phyloP scores from a whole-genome alignment of 2,113 vertebrate genomes.

The Perognathus longimembris region DNA sequence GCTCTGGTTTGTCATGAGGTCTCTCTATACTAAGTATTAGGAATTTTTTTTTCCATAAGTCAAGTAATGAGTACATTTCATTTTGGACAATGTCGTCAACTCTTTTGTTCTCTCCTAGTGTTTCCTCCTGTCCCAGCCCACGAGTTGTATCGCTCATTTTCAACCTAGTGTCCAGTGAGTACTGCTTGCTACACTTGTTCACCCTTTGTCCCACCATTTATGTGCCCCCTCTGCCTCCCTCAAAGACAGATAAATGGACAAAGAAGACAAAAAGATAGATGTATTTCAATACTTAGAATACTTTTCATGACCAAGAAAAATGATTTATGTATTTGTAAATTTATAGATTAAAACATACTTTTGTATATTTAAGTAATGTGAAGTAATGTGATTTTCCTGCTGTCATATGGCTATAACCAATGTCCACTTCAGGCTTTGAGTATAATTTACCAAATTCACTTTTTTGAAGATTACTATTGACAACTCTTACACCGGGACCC shows the following conservation, averaged over 20 bases:
- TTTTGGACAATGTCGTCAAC: too few relatives aligned
- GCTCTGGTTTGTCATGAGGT: neutral
- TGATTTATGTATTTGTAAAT: neutral
- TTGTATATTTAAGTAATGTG: neutral
- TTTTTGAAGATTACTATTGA: neutral
- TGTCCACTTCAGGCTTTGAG: neutral
- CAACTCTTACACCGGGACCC: neutral
- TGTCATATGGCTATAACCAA: neutral
- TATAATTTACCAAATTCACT: neutral
- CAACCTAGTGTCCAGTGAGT: too few relatives aligned
- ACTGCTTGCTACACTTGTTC: too few relatives aligned
- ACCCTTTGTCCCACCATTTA: too few relatives aligned
- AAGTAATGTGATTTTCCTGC: neutral
- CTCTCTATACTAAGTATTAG: accelerated
- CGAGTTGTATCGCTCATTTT: too few relatives aligned
- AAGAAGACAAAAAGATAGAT: too few relatives aligned
- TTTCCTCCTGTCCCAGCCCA: too few relatives aligned
- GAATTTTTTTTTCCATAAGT: neutral
- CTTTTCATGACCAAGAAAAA: neutral
- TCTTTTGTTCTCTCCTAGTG: too few relatives aligned
- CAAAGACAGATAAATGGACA: too few relatives aligned
- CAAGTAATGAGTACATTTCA: too few relatives aligned
- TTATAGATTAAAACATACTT: neutral
- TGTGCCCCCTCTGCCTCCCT: too few relatives aligned
- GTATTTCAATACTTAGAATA: neutral